Evolutionary conservation across 2,113 vertebrate species (phyloP).

Genomic region (Phainopepla nitens): DNA sequence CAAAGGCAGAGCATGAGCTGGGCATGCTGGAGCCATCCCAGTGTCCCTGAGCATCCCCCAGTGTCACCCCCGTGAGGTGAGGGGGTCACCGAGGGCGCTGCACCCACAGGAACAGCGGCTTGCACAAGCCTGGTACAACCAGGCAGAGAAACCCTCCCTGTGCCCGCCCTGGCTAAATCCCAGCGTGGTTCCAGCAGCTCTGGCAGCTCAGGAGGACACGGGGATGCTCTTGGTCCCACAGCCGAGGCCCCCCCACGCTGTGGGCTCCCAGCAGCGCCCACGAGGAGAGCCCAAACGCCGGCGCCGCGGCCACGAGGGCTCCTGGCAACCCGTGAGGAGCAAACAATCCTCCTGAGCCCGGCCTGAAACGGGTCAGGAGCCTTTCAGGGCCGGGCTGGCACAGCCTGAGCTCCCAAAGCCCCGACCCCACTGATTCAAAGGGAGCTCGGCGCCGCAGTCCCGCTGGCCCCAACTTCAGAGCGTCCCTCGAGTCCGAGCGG

Average conservation of each 20-base stretch:
- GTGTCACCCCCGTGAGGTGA: fast-evolving
- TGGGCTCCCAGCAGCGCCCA: background rate
- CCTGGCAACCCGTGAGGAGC: background rate
- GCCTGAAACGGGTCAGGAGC: background rate
- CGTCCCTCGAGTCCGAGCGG: background rate
- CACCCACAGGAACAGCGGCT: fast-evolving
- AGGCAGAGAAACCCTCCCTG: fast-evolving
- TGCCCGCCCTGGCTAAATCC: background rate
- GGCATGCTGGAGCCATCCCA: background rate
- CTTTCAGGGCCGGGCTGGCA: background rate
- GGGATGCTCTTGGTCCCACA: fast-evolving
- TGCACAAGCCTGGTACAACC: background rate
- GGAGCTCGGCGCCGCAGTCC: background rate
- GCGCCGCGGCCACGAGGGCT: fast-evolving
- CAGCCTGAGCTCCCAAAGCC: background rate
- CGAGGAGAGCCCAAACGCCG: background rate
- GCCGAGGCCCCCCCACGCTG: fast-evolving
- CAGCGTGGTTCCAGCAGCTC: background rate
- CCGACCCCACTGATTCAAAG: background rate
- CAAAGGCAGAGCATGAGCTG: fast-evolving
- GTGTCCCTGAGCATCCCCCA: background rate
- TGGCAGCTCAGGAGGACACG: fast-evolving
- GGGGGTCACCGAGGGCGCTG: background rate
- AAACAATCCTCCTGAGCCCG: background rate
- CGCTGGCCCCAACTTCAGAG: background rate